Percentiles rank a stretch among this genome's conserved stretches.
These are phyloP conservation scores for Andrena cerasifolii DNA, from an alignment of 1,140 invertebrate genomes.

Conservation along the genomic window DNA sequence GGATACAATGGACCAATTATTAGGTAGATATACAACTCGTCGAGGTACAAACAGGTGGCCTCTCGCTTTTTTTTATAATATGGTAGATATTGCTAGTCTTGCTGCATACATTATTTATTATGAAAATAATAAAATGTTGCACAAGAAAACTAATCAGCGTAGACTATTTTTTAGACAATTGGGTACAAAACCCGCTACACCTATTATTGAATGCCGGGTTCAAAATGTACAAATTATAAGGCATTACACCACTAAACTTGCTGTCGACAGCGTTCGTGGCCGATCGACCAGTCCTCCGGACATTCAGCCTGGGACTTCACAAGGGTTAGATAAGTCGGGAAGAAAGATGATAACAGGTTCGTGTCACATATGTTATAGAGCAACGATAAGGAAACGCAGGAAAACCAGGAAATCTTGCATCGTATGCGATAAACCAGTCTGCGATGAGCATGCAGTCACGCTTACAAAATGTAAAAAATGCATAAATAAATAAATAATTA, in stretches of 20 bases:
- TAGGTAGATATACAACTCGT: neutral
- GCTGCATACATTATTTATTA: neutral
- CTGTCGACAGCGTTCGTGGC: neutral
- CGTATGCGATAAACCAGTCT: neutral
- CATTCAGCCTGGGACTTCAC: too few species aligned
- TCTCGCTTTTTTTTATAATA: neutral
- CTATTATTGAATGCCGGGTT: neutral
- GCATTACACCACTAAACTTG: neutral
- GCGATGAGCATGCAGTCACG: neutral
- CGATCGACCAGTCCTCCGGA: neutral
- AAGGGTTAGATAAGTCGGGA: neutral
- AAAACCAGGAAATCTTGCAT: neutral
- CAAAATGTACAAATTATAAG: neutral
- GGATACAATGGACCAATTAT: neutral
- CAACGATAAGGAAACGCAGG: neutral
- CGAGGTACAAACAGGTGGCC: neutral
- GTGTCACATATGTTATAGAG: neutral
- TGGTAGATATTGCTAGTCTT: neutral
- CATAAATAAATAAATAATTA: neutral
- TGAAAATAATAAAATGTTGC: neutral
- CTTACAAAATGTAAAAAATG: neutral
- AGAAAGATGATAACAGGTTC: neutral
- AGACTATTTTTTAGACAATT: neutral
- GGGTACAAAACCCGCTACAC: neutral
- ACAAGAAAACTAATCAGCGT: neutral